phyloP scores from a whole-genome alignment of 2,113 vertebrate genomes.

The Danio rerio region DNA sequence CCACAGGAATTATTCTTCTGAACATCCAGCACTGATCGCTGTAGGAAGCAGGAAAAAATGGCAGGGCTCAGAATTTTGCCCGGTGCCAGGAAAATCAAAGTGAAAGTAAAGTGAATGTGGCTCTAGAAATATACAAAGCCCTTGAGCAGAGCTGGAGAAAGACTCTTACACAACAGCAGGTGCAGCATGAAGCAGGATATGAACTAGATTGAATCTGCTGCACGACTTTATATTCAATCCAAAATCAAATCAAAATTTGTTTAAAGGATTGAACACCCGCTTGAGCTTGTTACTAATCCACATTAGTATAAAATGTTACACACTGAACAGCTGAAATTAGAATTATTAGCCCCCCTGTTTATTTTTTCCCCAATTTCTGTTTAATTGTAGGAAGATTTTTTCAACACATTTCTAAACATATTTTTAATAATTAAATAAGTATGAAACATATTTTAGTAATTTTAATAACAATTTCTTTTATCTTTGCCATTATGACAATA shows the following conservation, averaged over 20 bases:
- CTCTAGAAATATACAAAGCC: slow-evolving; percentile 13
- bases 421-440: no score
- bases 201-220: neutral
- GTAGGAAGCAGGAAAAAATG: neutral
- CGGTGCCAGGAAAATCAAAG: slow-evolving; percentile 26
- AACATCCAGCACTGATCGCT: slow-evolving; percentile 2
- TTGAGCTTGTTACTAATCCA: neutral
- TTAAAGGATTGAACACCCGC: neutral
- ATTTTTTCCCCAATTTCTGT: no score
- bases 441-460: no score
- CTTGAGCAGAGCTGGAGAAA: slow-evolving; percentile 11
- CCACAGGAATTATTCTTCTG: slow-evolving; percentile 5
- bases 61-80: neutral
- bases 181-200: slow-evolving; percentile 6
- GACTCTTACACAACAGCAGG: slow-evolving; percentile 11
- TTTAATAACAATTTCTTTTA: no score
- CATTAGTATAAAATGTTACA: no score
- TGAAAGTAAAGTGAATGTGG: slow-evolving; percentile 13
- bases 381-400: no score
- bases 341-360: no score
- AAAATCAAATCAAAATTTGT: neutral
- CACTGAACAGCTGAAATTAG: no score
- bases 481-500: no score
- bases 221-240: neutral
- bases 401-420: no score